Conservation (phyloP, 2,888 invertebrate species). For the Polydrusus pterygomalis region DNA sequence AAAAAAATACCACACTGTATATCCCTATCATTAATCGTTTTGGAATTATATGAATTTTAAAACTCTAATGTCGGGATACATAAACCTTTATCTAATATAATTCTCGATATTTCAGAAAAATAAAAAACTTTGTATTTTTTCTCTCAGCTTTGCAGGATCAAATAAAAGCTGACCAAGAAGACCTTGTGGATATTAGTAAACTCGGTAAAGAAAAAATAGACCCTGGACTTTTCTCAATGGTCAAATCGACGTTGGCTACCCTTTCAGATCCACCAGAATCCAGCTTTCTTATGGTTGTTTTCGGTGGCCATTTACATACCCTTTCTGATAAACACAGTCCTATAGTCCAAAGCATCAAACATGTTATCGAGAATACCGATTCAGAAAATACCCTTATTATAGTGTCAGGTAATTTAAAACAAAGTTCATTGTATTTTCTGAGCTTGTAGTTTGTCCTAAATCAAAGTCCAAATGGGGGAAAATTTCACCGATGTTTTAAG, state of each 20-base stretch:
- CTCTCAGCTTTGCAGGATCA: constrained; percentile 8
- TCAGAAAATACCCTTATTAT: constrained; percentile 63
- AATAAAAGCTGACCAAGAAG: constrained; percentile 45
- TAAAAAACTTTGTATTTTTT: neutral
- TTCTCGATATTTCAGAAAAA: constrained; percentile 1
- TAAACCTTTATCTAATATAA: neutral
- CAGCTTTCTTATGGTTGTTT: constrained; percentile 63
- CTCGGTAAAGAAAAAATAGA: constrained; percentile 54
- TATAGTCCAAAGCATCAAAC: constrained; percentile 65
- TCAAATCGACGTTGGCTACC: constrained; percentile 60
- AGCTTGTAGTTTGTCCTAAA: neutral
- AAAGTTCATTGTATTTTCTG: neutral
- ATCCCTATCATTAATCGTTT: too few species aligned
- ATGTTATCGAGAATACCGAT: constrained; percentile 64
- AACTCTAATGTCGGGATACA: too few species aligned
- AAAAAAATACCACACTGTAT: too few species aligned
- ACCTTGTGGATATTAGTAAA: constrained; percentile 39
- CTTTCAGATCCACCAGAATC: constrained; percentile 59
- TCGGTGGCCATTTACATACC: constrained; percentile 57
- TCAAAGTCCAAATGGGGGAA: too few species aligned
- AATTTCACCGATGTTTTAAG: too few species aligned
- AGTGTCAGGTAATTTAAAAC: constrained; percentile 61
- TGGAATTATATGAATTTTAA: too few species aligned
- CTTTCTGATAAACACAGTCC: constrained; percentile 62
- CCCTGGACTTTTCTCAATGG: constrained; percentile 61